These are phyloP conservation scores for Alectura lathami DNA, from an alignment of 2,113 vertebrate species.

Conservation along the genomic window DNA sequence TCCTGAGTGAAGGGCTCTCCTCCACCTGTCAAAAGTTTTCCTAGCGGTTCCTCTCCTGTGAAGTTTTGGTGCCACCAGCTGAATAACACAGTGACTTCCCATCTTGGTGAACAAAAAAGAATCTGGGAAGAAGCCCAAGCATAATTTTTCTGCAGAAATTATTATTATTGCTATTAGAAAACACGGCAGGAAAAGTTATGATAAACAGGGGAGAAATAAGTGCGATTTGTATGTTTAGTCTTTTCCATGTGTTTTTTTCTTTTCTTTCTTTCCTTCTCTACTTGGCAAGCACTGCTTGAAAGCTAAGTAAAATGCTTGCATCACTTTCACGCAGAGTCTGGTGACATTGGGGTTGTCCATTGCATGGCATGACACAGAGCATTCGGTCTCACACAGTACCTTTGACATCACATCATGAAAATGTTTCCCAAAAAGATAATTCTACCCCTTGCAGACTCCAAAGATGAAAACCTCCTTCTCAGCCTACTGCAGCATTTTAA, in stretches of 20 bases:
- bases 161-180: slow-evolving; percentile 35
- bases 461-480: not conserved
- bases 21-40: not conserved
- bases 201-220: slow-evolving; percentile 21
- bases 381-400: not conserved
- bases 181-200: not conserved
- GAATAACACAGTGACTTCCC: not conserved
- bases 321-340: not conserved
- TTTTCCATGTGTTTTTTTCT: not conserved
- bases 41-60: not conserved
- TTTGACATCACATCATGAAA: not conserved
- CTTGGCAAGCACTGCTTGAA: not conserved
- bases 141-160: not conserved
- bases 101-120: not conserved
- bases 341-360: accelerated
- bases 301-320: not conserved
- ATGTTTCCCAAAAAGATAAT: not conserved
- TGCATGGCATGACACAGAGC: accelerated
- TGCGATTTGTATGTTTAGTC: not conserved
- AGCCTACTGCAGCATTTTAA: not conserved
- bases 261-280: not conserved
- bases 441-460: not conserved
- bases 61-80: not conserved
- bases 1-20: not conserved
- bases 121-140: slow-evolving; percentile 19